A percentile compares a stretch with the other conserved stretches of the same genome.
Conservation (phyloP, 2,888 invertebrate genomes). For the Eilema sororculum region DNA sequence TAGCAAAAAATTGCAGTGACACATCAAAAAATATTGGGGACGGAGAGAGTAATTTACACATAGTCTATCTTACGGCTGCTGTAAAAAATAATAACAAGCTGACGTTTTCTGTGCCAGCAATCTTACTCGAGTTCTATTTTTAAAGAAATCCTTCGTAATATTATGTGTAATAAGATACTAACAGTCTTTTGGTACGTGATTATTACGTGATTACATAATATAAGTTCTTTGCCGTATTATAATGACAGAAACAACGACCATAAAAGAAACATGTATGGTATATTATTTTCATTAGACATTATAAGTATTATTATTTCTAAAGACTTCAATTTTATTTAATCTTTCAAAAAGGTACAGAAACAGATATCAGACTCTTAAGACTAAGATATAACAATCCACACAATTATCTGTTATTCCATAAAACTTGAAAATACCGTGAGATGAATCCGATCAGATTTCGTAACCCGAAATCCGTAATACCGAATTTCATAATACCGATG, state of each 20-base stretch:
- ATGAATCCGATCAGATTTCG: no score
- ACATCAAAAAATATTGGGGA: slow-evolving; percentile 25
- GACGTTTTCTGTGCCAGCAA: background rate
- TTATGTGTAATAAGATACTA: background rate
- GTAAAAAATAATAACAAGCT: slow-evolving; percentile 5
- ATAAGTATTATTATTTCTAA: no score
- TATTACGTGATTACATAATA: background rate
- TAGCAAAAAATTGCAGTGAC: slow-evolving; percentile 34
- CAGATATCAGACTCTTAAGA: no score
- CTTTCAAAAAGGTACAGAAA: no score
- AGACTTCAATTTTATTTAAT: no score
- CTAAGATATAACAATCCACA: no score
- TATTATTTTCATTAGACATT: no score
- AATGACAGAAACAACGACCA: background rate
- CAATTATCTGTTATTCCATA: no score
- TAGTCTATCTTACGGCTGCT: slow-evolving; percentile 4
- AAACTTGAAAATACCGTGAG: no score
- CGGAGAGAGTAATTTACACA: slow-evolving; percentile 12
- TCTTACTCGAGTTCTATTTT: background rate
- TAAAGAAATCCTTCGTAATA: background rate
- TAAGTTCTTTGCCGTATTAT: background rate
- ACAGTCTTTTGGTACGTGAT: background rate
- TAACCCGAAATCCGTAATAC: no score
- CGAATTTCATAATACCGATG: no score
- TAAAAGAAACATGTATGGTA: no score